These are phyloP conservation scores for Heteromormyrus szaboi DNA, from an alignment of 2,797 vertebrate species.

Conservation along the genomic window DNA sequence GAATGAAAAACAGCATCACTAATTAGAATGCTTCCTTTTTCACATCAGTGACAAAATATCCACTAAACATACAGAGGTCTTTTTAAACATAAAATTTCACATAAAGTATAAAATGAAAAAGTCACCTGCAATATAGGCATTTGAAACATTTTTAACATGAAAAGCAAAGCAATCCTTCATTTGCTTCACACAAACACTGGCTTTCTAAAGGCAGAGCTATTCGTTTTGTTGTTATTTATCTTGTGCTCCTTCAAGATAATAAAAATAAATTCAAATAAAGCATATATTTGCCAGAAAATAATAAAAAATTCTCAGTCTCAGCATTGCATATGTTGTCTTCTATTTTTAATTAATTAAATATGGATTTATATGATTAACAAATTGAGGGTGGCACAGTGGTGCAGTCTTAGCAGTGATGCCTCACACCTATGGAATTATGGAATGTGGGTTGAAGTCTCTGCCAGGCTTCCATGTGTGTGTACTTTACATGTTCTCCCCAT, in stretches of 20 bases:
- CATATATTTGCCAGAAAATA: neutral
- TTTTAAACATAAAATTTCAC: neutral
- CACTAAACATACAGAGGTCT: neutral
- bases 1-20: neutral
- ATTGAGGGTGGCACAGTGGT: neutral
- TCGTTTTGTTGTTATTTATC: neutral
- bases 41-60: neutral
- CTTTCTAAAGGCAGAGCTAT: neutral
- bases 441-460: neutral
- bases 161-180: neutral
- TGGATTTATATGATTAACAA: neutral
- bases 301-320: neutral
- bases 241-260: neutral
- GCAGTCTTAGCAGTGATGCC: neutral
- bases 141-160: neutral
- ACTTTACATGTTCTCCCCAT: neutral
- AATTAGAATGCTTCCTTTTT: neutral
- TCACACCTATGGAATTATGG: neutral
- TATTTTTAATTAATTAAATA: neutral
- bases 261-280: neutral
- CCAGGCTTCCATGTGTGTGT: neutral
- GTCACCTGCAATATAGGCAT: neutral
- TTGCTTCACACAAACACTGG: neutral
- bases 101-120: neutral
- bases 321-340: neutral